phyloP scores from a whole-genome alignment of 2,797 vertebrate species.

The Karalla daura region DNA sequence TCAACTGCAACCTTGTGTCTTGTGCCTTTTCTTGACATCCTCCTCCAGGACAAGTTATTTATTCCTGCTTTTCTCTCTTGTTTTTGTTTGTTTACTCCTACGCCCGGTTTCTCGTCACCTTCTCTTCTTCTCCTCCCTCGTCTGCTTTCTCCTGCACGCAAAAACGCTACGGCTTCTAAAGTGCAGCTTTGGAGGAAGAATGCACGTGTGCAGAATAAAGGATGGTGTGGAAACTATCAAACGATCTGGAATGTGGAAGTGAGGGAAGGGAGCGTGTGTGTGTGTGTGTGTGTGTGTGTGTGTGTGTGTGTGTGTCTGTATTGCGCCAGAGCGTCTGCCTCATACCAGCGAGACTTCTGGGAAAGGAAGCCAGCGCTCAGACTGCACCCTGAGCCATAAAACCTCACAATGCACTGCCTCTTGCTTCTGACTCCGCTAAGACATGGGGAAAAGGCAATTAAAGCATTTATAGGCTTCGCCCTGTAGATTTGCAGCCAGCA shows the following conservation, averaged over 20 bases:
- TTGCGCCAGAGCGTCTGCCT: constrained; percentile 64
- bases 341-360: constrained; percentile 70
- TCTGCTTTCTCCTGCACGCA: constrained; percentile 19
- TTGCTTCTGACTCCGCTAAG: constrained; percentile 77
- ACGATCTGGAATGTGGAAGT: constrained; percentile 56
- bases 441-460: constrained; percentile 79
- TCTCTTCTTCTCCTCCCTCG: constrained; percentile 26
- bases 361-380: constrained; percentile 71
- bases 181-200: constrained; percentile 38
- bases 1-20: constrained; percentile 14
- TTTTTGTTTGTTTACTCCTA: constrained; percentile 4
- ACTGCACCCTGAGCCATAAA: constrained; percentile 71
- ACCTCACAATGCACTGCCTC: constrained; percentile 62
- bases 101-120: constrained; percentile 22
- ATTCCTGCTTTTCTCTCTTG: constrained; percentile 32
- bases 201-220: constrained; percentile 50
- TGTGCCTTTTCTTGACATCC: constrained; percentile 20
- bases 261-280: constrained; percentile 55
- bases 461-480: constrained; percentile 80
- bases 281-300: constrained; percentile 65
- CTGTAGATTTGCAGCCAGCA: constrained; percentile 78
- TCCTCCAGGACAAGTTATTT: constrained; percentile 19
- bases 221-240: constrained; percentile 57
- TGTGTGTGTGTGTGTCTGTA: too few relatives aligned
- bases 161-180: constrained; percentile 35